Evolutionary conservation across 2,113 vertebrate species (phyloP), one percentile per base, ranked within the genome.

Genomic region (Ceratotherium simum): DNA sequence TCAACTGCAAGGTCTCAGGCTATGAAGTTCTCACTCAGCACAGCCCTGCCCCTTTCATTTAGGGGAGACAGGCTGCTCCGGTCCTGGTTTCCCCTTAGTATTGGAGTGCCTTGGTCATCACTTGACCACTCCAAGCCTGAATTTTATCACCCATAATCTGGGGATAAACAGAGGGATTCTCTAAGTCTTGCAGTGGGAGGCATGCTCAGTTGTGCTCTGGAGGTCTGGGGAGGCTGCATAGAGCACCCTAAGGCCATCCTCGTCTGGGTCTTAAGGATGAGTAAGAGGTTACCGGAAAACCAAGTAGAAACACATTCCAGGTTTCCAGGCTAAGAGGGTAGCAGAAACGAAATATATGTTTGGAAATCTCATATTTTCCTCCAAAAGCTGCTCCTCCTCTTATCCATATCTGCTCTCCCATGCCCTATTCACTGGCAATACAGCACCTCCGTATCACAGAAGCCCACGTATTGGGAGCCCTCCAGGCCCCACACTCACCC

Each of bases 21-120:
- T 13, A 29, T 20, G 29, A 67, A 65, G 75, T 60, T 65, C 33
- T 42, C 62, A 56, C 8, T 72, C n/a, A 13, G 39, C 12, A 27
- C 6, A 5, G 11, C 56, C 39, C 58, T 14, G 2, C 4, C n/a
- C 89, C 3, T 4, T 0, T 14, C 90, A 14, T 7, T 0, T 9
- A 20, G 56, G 14, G 23, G 8, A 8, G 20, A 17, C 1, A 14
- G 20, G 65, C 27, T 29, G 33, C 13, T 3, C 54, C 14, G 25
- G 36, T 2, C 27, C n/a, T 48, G 11, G 31, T 42, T 29, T 6
- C n/a, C 18, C 42, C 21, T 39, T 16, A 3, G 48, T 1, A 3
- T 18, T 21, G 25, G 25, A 48, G 58, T 10, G 12, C 5, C 80
- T 42, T 42, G 70, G 10, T 64, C 17, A 16, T 13, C 20, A 42